Evolutionary conservation across 2,797 vertebrate genomes (phyloP).

Genomic region (Philypnodon macrostomus): DNA sequence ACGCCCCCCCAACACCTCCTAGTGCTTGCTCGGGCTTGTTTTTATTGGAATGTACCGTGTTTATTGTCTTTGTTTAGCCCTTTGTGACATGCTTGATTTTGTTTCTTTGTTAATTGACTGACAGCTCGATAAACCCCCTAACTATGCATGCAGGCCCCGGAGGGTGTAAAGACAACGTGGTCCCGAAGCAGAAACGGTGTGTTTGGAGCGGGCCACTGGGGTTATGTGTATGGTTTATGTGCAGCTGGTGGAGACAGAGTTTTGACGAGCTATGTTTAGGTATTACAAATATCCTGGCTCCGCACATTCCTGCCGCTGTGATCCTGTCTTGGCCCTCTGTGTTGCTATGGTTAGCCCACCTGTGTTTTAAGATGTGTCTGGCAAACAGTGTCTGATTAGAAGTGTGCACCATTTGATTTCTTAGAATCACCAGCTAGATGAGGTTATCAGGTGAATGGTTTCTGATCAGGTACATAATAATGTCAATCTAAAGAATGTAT

Average conservation of each 20-base stretch:
- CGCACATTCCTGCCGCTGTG: slow-evolving; percentile 65
- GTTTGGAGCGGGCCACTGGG: slow-evolving; percentile 54
- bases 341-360: slow-evolving; percentile 67
- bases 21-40: slow-evolving; percentile 52
- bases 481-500: no score
- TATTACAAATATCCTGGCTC: slow-evolving; percentile 75
- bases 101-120: slow-evolving; percentile 55
- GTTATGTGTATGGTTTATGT: slow-evolving; percentile 61
- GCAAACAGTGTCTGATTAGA: slow-evolving; percentile 23
- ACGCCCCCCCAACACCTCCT: slow-evolving; percentile 2
- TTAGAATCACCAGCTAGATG: background rate
- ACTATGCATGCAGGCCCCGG: slow-evolving; percentile 19
- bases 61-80: slow-evolving; percentile 54
- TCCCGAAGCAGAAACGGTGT: slow-evolving; percentile 29
- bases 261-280: slow-evolving; percentile 74
- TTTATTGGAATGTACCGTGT: slow-evolving; percentile 47
- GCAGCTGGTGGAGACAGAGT: slow-evolving; percentile 64
- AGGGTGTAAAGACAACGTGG: slow-evolving; percentile 36
- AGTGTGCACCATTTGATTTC: background rate
- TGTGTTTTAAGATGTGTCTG: slow-evolving; percentile 50
- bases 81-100: slow-evolving; percentile 49
- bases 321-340: slow-evolving; percentile 50
- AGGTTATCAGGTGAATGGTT: no score
- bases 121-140: slow-evolving; percentile 44
- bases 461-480: no score